Evolutionary conservation across 2,888 invertebrate genomes (phyloP).

Genomic region (Teinopalpus imperialis): DNA sequence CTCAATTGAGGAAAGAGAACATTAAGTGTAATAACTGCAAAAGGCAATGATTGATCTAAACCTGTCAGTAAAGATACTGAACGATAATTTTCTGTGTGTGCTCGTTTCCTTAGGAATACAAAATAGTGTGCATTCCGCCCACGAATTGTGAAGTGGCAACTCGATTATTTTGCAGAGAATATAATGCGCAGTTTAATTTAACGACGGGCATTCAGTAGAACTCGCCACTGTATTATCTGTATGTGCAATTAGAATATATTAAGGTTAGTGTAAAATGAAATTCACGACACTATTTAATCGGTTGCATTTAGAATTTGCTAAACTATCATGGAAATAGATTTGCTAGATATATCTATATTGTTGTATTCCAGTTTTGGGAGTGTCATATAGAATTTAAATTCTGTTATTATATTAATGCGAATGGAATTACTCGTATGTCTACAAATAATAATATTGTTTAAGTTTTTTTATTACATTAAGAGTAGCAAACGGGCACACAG

Average conservation of each 20-base stretch:
- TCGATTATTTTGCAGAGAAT: constrained; percentile 24
- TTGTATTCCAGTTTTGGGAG: too few species aligned
- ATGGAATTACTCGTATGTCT: too few species aligned
- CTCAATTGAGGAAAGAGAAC: constrained; percentile 50
- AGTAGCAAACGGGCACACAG: too few species aligned
- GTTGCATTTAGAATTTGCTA: too few species aligned
- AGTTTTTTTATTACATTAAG: too few species aligned
- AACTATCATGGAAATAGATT: too few species aligned
- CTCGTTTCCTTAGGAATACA: background rate
- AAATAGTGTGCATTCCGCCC: constrained; percentile 10
- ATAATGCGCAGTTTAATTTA: constrained; percentile 21
- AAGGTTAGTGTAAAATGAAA: background rate
- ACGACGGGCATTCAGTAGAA: constrained; percentile 17
- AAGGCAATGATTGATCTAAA: constrained; percentile 49
- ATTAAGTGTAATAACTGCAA: constrained; percentile 49
- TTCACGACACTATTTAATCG: background rate
- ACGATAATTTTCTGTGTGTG: constrained; percentile 1
- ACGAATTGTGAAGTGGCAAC: constrained; percentile 10
- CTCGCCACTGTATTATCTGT: constrained; percentile 15
- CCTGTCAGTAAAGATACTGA: constrained; percentile 1
- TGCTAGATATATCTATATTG: too few species aligned
- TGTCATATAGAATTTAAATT: too few species aligned
- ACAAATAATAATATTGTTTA: too few species aligned
- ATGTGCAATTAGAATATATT: constrained; percentile 19
- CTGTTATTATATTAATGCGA: too few species aligned